Base-by-base conservation (phyloP, 2,888 invertebrate genomes). In the Eristalis intricaria region DNA sequence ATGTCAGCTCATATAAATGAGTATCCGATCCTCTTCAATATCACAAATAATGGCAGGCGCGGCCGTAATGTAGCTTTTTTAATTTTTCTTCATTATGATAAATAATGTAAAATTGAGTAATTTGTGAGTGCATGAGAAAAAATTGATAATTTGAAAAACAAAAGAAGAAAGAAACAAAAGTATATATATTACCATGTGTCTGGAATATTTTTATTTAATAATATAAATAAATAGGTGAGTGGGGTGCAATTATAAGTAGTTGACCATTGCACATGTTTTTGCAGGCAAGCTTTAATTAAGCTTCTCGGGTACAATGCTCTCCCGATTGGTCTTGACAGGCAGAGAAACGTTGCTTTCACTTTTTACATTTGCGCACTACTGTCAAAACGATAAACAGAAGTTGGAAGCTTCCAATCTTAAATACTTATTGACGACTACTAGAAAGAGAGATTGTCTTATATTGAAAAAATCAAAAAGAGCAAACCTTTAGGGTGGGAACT, bases 341-440 rank as follows among this genome's bases (percentile, higher is more conserved):
- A 69, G 23, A 50, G 11, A 77, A 68, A 35, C 61, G 56, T 73
- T 29, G 35, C 74, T 84, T 74, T 78, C 63, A 84, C 69, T 84
- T 84, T 69, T 29, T 11, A 69, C 68, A 43, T 43, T 56, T 84
- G 83, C 78, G 78, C 68, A 74, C 43, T 32, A 19, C 15, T 38
- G 63, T 29, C 23, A 15, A 64, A 19, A 50, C n/a, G 50, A 50
- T 50, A 50, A 50, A 50, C 43, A 50, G n/a, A 26, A 26, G n/a
- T 35, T 15, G n/a, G 38, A 23, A 50, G 56, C 26, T 32, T 8
- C 8, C 19, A 56, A 70, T 19, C 26, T 38, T 3, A 58, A 22
- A 22, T 1, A 69, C 43, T 66, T 68, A 61, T 66, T 66, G 40
- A 73, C 8, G 43, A 65, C 35, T 11, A n/a, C 5, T 13, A 38